Evolutionary conservation across 2,797 vertebrate species (phyloP).

Genomic region (Pristis pectinata): DNA sequence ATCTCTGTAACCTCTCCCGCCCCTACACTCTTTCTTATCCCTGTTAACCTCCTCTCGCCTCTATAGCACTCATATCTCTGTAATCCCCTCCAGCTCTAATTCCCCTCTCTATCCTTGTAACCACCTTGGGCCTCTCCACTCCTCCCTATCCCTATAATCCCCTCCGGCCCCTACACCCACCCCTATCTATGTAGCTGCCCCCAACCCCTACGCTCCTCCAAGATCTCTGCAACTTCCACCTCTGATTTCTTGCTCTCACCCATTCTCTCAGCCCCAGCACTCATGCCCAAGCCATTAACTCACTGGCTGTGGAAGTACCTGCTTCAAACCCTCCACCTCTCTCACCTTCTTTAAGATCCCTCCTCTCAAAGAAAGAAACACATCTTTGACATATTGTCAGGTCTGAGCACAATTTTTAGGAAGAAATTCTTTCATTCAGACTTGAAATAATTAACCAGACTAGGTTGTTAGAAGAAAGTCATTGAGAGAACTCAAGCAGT

Average conservation of each 20-base stretch:
- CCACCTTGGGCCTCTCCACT: too few relatives aligned
- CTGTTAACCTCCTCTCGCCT: too few relatives aligned
- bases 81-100: too few relatives aligned
- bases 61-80: too few relatives aligned
- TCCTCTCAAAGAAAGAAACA: not conserved
- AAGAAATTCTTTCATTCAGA: not conserved
- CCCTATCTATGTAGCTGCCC: not conserved
- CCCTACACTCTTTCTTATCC: too few relatives aligned
- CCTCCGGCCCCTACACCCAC: not conserved
- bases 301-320: not conserved
- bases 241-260: too few relatives aligned
- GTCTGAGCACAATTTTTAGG: not conserved
- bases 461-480: not conserved
- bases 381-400: not conserved
- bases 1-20: too few relatives aligned
- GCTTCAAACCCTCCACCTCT: not conserved
- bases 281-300: not conserved
- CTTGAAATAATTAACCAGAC: not conserved
- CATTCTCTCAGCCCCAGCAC: not conserved
- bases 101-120: too few relatives aligned
- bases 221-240: not conserved
- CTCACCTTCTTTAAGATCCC: not conserved
- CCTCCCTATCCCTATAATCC: too few relatives aligned
- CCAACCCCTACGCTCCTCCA: not conserved
- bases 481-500: too few relatives aligned